A percentile compares a stretch with the other conserved stretches of the same genome.
Evolutionary conservation across 2,888 invertebrate genomes (phyloP).

Genomic region (Chrysotoxum bicinctum): DNA sequence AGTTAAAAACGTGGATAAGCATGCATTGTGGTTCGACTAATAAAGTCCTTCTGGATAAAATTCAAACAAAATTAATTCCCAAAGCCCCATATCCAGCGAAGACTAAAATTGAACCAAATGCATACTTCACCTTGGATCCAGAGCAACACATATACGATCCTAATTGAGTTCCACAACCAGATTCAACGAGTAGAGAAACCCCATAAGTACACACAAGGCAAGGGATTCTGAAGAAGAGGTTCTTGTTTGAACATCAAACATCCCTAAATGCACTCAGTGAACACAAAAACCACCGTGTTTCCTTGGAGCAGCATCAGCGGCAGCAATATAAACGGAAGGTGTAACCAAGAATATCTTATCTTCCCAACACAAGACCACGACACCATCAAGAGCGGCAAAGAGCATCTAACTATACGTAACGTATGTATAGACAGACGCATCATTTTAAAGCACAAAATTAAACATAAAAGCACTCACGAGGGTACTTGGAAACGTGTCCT

Average conservation of each 20-base stretch:
- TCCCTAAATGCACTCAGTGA: constrained; percentile 50
- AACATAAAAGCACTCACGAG: constrained; percentile 79
- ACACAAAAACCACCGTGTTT: constrained; percentile 33
- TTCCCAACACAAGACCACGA: constrained; percentile 73
- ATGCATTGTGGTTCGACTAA: not conserved
- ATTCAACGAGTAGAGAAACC: constrained; percentile 13
- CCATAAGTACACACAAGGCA: not conserved
- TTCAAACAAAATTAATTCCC: constrained; percentile 20
- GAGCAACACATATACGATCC: constrained; percentile 12
- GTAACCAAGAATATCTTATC: constrained; percentile 75
- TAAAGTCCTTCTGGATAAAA: not conserved
- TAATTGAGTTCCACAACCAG: constrained; percentile 62
- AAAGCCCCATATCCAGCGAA: constrained; percentile 26
- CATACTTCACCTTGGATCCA: constrained; percentile 35
- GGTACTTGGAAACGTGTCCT: constrained; percentile 81
- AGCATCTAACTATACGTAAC: not conserved
- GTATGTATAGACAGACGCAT: constrained; percentile 20
- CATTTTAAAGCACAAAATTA: constrained; percentile 77
- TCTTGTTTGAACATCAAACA: constrained; percentile 42
- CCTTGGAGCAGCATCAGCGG: constrained; percentile 64
- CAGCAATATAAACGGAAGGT: constrained; percentile 65
- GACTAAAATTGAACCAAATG: not conserved
- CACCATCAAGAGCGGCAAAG: constrained; percentile 2
- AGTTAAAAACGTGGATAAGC: too few species aligned
- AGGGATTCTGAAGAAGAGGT: not conserved